Percentiles rank a stretch among this genome's conserved stretches.
Conservation (phyloP, 2,113 vertebrate genomes). For the Scophthalmus maximus region DNA sequence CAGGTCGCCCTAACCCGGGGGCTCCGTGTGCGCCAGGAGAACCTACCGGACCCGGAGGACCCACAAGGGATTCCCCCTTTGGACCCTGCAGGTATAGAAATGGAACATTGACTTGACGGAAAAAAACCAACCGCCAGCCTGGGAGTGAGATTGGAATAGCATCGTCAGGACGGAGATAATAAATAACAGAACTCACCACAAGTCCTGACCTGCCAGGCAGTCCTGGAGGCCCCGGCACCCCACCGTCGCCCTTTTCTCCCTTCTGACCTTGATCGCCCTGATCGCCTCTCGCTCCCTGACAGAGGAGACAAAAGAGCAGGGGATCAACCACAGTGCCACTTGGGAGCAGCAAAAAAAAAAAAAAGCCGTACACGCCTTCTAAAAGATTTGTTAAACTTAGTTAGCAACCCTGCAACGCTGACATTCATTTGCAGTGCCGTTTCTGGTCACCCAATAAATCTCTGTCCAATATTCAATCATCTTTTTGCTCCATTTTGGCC, state of each 20-base stretch:
- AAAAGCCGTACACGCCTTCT: too few relatives aligned
- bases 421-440: too few relatives aligned
- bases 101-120: background rate
- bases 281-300: constrained; percentile 84
- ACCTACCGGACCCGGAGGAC: constrained; percentile 88
- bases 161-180: background rate
- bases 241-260: constrained; percentile 87
- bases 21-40: constrained; percentile 86
- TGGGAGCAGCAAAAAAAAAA: too few relatives aligned
- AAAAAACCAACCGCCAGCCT: background rate
- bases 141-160: background rate
- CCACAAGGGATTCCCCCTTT: constrained; percentile 89
- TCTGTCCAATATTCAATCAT: too few relatives aligned
- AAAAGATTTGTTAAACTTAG: too few relatives aligned
- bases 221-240: constrained; percentile 83
- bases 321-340: background rate
- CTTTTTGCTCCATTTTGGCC: too few relatives aligned
- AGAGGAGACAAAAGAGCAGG: background rate
- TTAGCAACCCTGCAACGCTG: too few relatives aligned
- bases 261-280: constrained; percentile 83
- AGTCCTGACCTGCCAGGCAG: constrained; percentile 87
- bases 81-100: constrained; percentile 84
- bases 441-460: too few relatives aligned
- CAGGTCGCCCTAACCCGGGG: constrained; percentile 87
- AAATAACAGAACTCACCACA: constrained; percentile 79